These are phyloP conservation scores for Gnathonemus echidnorhynchus DNA, from an alignment of 2,113 vertebrate species.

Conservation along the genomic window DNA sequence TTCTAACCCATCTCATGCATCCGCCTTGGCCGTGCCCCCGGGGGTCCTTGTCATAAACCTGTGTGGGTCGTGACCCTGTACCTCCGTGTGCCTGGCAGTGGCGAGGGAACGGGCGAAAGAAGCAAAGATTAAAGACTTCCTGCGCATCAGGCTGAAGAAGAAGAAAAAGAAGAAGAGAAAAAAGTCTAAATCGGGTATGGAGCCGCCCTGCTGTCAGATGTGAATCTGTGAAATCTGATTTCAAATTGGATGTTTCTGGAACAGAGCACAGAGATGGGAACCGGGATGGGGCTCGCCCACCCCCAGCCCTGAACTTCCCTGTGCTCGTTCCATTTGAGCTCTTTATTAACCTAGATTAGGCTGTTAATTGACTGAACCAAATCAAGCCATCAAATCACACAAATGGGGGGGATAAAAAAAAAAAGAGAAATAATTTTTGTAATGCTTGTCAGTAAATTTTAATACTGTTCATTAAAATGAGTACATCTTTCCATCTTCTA, in stretches of 20 bases:
- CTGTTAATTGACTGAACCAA: neutral
- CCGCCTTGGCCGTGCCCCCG: neutral
- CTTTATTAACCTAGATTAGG: neutral
- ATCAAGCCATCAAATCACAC: neutral
- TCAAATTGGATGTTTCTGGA: neutral
- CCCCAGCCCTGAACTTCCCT: neutral
- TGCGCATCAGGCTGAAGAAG: slow-evolving; percentile 82
- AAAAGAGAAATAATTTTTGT: neutral
- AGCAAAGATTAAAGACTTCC: slow-evolving; percentile 69
- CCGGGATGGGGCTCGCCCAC: neutral
- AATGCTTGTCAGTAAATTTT: neutral
- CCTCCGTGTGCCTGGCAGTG: slow-evolving; percentile 44
- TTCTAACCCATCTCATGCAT: neutral
- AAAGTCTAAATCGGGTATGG: slow-evolving; percentile 76
- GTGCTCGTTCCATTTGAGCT: neutral
- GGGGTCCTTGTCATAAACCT: neutral
- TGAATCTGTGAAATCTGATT: neutral
- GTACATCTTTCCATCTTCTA: neutral
- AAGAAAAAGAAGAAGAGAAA: slow-evolving; percentile 82
- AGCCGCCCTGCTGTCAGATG: too few species aligned
- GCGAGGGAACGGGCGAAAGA: slow-evolving; percentile 66
- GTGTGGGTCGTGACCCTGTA: neutral
- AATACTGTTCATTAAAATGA: neutral
- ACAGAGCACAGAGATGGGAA: neutral
- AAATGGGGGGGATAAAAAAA: neutral